Evolutionary conservation across 2,888 invertebrate species (phyloP).

Genomic region (Ennomos quercinarius): DNA sequence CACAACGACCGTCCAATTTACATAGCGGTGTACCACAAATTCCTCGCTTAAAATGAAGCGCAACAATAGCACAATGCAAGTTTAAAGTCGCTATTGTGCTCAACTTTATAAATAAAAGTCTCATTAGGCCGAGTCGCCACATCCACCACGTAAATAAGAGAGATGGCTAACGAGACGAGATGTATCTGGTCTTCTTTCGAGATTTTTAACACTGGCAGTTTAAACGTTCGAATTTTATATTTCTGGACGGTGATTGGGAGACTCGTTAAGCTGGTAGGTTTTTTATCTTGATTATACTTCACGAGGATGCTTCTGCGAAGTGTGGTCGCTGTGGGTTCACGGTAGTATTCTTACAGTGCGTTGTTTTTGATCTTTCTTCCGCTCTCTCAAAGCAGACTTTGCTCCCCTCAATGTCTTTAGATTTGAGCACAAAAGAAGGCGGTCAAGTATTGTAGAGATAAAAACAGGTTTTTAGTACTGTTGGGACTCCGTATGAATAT

Average conservation of each 20-base stretch:
- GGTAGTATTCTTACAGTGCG: not conserved
- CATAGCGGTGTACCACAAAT: conserved; percentile 75
- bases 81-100: conserved; percentile 74
- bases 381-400: no score
- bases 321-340: not conserved
- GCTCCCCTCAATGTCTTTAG: no score
- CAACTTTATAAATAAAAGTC: conserved; percentile 81
- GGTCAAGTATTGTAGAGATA: no score
- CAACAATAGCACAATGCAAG: conserved; percentile 81
- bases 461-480: no score
- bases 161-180: conserved; percentile 54
- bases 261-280: conserved; percentile 14
- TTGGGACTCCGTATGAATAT: no score
- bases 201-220: conserved; percentile 48
- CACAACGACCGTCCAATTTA: conserved; percentile 75
- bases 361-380: conserved; percentile 1
- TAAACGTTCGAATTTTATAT: conserved; percentile 40
- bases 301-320: not conserved
- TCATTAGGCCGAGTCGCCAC: conserved; percentile 74
- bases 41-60: conserved; percentile 76
- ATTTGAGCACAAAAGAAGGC: no score
- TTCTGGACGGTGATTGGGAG: conserved; percentile 12
- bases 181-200: conserved; percentile 52
- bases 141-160: conserved; percentile 73
- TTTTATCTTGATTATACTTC: conserved; percentile 15